Base-by-base conservation (phyloP, 2,888 invertebrate genomes). In the Trilocha varians region DNA sequence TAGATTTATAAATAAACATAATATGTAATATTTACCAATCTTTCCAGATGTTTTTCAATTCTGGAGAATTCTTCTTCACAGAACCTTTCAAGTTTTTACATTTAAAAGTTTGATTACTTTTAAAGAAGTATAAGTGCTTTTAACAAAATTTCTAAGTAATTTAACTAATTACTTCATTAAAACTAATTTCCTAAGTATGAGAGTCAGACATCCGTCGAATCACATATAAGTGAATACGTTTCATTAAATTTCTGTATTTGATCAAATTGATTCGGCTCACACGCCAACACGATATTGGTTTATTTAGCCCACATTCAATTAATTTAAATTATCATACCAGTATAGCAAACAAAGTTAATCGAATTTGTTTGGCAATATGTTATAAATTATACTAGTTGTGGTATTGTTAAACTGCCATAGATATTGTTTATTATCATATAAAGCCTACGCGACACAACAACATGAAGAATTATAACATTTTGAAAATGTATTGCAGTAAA, bases 381-480 rank as follows among this genome's bases (percentile, higher is more conserved):
- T n/a, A n/a, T n/a, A n/a, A 25, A 25, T 25, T 25, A 25, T 25
- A 25, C 11, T 25, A 25, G 6, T 25, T 25, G 25, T 25, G 4
- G 25, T 25, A 25, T 25, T 2, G 25, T 25, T 25, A 25, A 25
- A 9, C 25, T 11, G 6, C 11, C 4, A 25, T 25, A 25, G 11
- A 9, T 9, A 25, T 11, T 25, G 11, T 25, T 25, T 25, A 25
- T 9, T 25, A 11, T n/a, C n/a, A n/a, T n/a, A n/a, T n/a, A n/a
- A n/a, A n/a, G n/a, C n/a, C n/a, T n/a, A n/a, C n/a, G n/a, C n/a
- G n/a, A n/a, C n/a, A 25, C 25, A 25, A 42, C 32, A 61, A 49
- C 46, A 83, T 83, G 83, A 77, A 67, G 52, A 69, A 76, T 57
- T 67, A 74, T 43, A 39, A 52, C 16, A 75, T 82, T 45, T 53